Conservation (phyloP, 2,888 invertebrate genomes). For the Myopa tessellatipennis region DNA sequence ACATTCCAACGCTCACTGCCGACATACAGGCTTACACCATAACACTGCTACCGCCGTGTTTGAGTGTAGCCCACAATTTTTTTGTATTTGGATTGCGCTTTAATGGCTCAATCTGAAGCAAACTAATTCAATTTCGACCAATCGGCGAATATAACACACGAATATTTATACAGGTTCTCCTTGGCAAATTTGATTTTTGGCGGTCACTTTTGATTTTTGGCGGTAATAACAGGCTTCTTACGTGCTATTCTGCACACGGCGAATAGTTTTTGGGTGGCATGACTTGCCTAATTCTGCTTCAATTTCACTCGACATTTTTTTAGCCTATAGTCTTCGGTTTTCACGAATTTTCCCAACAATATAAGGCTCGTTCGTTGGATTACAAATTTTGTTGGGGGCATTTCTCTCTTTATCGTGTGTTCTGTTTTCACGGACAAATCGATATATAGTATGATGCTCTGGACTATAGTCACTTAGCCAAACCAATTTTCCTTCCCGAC, state of each 20-base stretch:
- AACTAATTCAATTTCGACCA: slow-evolving; percentile 44
- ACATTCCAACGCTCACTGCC: slow-evolving; percentile 43
- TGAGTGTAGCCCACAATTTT: slow-evolving; percentile 42
- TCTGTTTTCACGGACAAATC: slow-evolving; percentile 39
- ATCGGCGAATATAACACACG: slow-evolving; percentile 34
- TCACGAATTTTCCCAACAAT: slow-evolving; percentile 44
- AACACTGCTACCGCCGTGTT: slow-evolving; percentile 43
- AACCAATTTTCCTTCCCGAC: slow-evolving; percentile 38
- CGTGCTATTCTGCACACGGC: slow-evolving; percentile 40
- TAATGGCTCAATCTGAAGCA: slow-evolving; percentile 35
- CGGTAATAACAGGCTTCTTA: slow-evolving; percentile 42
- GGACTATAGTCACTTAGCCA: slow-evolving; percentile 39
- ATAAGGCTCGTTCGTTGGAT: slow-evolving; percentile 34
- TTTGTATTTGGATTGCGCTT: slow-evolving; percentile 41
- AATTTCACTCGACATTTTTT: slow-evolving; percentile 37
- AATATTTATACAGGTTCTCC: slow-evolving; percentile 3
- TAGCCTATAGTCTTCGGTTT: slow-evolving; percentile 43
- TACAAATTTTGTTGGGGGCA: slow-evolving; percentile 38
- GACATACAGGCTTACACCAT: slow-evolving; percentile 46
- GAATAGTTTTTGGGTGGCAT: slow-evolving; percentile 41
- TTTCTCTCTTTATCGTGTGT: slow-evolving; percentile 39
- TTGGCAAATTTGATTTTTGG: slow-evolving; percentile 34
- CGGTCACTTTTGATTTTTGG: slow-evolving; percentile 21
- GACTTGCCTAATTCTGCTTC: slow-evolving; percentile 33
- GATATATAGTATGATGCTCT: slow-evolving; percentile 37